phyloP scores from a whole-genome alignment of 2,888 invertebrate species.

The Epirrita christyi region DNA sequence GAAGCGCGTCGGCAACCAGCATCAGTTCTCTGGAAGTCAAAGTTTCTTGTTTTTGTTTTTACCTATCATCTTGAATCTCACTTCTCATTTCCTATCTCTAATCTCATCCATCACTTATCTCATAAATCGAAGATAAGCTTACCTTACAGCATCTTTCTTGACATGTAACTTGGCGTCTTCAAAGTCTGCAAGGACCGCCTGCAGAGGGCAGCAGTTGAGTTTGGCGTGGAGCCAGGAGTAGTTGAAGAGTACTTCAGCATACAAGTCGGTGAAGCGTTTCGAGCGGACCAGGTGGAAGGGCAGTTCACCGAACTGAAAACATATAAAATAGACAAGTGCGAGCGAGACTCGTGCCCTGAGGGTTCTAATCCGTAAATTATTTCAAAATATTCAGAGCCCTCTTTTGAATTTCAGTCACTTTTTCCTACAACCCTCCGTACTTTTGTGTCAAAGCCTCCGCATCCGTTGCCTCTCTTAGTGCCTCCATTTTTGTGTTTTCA shows the following conservation, averaged over 20 bases:
- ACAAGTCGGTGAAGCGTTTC: conserved; percentile 94
- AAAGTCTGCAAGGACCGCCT: conserved; percentile 97
- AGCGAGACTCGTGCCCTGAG: too few relatives aligned
- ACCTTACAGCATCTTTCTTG: conserved; percentile 92
- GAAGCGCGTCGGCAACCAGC: conserved; percentile 96
- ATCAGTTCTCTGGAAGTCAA: conserved; percentile 89
- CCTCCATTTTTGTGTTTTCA: too few relatives aligned
- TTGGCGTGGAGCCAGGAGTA: conserved; percentile 99
- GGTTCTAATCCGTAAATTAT: too few relatives aligned
- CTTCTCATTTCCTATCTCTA: not conserved
- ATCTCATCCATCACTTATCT: too few relatives aligned
- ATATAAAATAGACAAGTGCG: too few relatives aligned
- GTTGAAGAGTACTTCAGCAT: conserved; percentile 97
- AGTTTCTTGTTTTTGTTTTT: not conserved
- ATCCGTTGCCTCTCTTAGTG: too few relatives aligned
- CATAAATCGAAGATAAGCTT: conserved; percentile 9
- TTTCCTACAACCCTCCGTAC: too few relatives aligned
- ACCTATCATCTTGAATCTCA: not conserved
- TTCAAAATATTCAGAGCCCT: too few relatives aligned
- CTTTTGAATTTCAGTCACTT: too few relatives aligned
- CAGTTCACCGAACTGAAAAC: conserved; percentile 93
- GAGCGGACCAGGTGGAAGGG: conserved; percentile 97
- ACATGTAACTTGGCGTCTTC: conserved; percentile 95
- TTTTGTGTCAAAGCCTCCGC: too few relatives aligned
- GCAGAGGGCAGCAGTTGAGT: conserved; percentile 96